Conservation (phyloP, 1,140 invertebrate genomes). For the Caenorhabditis remanei region DNA sequence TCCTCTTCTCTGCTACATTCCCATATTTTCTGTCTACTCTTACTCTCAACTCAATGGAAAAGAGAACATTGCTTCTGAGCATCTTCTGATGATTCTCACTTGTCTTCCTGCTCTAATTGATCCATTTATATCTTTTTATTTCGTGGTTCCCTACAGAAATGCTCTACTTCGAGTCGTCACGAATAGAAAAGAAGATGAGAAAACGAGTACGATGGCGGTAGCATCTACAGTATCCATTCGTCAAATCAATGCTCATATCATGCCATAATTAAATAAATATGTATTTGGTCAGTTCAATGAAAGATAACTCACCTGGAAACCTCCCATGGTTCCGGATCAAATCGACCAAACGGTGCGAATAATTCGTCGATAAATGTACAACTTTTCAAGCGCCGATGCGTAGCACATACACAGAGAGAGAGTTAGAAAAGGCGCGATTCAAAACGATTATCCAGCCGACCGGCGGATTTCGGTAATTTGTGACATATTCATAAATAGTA, state of each 20-base stretch:
- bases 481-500: constrained; percentile 39
- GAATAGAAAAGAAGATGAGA: constrained; percentile 36
- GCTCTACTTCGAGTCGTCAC: constrained; percentile 15
- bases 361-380: constrained; percentile 55
- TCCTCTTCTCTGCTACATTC: constrained; percentile 10
- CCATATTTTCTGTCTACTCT: constrained; percentile 17
- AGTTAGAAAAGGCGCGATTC: constrained; percentile 25
- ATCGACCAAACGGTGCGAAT: constrained; percentile 53
- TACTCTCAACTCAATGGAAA: constrained; percentile 28
- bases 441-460: constrained; percentile 52
- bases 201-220: constrained; percentile 20
- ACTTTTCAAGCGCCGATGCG: constrained; percentile 39
- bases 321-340: constrained; percentile 52
- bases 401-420: constrained; percentile 4
- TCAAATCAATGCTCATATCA: not conserved
- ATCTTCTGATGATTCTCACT: constrained; percentile 20
- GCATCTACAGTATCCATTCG: constrained; percentile 14
- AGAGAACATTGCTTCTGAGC: constrained; percentile 35
- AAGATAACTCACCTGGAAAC: constrained; percentile 49
- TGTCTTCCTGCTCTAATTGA: constrained; percentile 46
- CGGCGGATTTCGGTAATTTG: constrained; percentile 55
- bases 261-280: not conserved
- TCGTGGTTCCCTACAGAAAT: constrained; percentile 43
- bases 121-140: constrained; percentile 34
- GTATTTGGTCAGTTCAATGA: not conserved